phyloP scores from a whole-genome alignment of 1,140 invertebrate genomes.

The Mactra quadrangularis region DNA sequence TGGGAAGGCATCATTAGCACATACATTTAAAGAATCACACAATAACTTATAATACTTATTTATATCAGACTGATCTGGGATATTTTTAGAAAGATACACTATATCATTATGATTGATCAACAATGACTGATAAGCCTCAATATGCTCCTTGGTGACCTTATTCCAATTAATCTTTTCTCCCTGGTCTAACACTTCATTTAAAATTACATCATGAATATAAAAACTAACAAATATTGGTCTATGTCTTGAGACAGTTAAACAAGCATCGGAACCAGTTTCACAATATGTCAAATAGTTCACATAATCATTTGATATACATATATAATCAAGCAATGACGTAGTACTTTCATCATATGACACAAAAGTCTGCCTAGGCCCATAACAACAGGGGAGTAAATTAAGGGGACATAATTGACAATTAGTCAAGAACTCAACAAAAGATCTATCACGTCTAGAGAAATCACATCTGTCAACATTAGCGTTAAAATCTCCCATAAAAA shows the following conservation, averaged over 20 bases:
- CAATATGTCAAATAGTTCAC: neutral
- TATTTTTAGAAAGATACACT: no score
- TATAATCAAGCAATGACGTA: conserved; percentile 32
- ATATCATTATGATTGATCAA: no score
- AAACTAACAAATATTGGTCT: no score
- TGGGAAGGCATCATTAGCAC: no score
- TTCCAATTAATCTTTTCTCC: no score
- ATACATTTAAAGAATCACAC: no score
- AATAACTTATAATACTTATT: no score
- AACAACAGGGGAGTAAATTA: conserved; percentile 11
- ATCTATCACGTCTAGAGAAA: neutral
- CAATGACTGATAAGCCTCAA: no score
- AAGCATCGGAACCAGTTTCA: conserved; percentile 19
- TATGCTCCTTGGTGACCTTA: no score
- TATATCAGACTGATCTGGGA: no score
- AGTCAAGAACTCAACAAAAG: neutral
- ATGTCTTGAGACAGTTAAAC: conserved; percentile 54
- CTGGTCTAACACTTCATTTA: no score
- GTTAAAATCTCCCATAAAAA: conserved; percentile 12
- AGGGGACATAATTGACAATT: neutral
- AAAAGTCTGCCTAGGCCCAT: conserved; percentile 1
- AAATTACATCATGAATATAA: no score
- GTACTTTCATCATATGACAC: conserved; percentile 34
- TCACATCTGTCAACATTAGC: neutral
- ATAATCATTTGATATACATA: conserved; percentile 23